Evolutionary conservation across 2,113 vertebrate species (phyloP).

Genomic region (Apaloderma vittatum): DNA sequence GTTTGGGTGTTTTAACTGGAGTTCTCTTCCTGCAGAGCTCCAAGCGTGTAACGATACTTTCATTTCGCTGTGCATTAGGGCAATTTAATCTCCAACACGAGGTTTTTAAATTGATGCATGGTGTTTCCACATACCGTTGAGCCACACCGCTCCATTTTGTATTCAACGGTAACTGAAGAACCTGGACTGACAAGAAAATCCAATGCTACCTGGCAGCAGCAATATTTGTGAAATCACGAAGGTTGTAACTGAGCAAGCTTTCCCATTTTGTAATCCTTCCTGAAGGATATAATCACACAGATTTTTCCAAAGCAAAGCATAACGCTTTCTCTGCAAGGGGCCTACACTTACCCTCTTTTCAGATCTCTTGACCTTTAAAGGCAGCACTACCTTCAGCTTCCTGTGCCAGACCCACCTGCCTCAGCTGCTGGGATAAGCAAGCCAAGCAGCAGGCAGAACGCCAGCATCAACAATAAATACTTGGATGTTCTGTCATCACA

Average conservation of each 20-base stretch:
- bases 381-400: neutral
- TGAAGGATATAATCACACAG: neutral
- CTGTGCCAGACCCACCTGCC: slow-evolving; percentile 39
- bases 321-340: neutral
- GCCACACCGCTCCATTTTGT: neutral
- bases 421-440: neutral
- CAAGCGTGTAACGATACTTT: neutral
- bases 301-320: neutral
- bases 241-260: neutral
- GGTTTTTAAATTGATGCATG: neutral
- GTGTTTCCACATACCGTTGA: neutral
- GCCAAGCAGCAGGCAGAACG: neutral
- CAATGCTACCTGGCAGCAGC: neutral
- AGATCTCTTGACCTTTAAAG: neutral
- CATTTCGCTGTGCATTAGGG: neutral
- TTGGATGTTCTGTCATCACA: neutral
- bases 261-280: neutral
- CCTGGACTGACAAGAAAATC: neutral
- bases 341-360: neutral
- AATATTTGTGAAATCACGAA: neutral
- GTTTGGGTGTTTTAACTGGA: neutral
- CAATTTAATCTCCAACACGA: neutral
- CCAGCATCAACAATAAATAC: slow-evolving; percentile 12
- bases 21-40: neutral
- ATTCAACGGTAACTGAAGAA: neutral